These are phyloP conservation scores for Melanostigma gelatinosum DNA, from an alignment of 2,113 vertebrate species.

Conservation along the genomic window DNA sequence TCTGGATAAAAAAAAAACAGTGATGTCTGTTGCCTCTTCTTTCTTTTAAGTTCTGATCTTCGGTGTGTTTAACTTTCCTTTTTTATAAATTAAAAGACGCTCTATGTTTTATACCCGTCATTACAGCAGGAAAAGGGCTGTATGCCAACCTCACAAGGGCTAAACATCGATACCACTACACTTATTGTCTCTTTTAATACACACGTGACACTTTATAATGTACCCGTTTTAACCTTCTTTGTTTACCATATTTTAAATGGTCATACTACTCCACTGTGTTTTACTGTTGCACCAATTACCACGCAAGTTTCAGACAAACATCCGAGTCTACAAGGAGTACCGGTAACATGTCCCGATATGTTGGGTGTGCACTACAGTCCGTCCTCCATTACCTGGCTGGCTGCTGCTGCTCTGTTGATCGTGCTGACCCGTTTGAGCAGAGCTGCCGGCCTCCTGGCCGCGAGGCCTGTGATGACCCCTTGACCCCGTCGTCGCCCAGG, in stretches of 20 bases:
- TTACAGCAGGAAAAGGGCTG: not conserved
- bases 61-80: not conserved
- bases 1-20: not conserved
- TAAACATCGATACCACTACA: too few species aligned
- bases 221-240: too few species aligned
- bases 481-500: slow-evolving; percentile 87
- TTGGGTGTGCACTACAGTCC: not conserved
- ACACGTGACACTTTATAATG: too few species aligned
- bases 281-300: too few species aligned
- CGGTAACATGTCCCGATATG: not conserved
- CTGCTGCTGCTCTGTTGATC: slow-evolving; percentile 87
- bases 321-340: not conserved
- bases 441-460: slow-evolving; percentile 85
- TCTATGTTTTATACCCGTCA: not conserved
- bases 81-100: not conserved
- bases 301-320: not conserved
- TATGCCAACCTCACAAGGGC: too few species aligned
- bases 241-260: too few species aligned
- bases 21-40: slow-evolving; percentile 17
- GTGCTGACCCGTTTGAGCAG: slow-evolving; percentile 86
- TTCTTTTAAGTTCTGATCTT: not conserved
- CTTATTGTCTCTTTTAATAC: too few species aligned
- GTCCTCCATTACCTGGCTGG: slow-evolving; percentile 82
- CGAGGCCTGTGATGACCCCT: slow-evolving; percentile 90
- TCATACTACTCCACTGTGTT: too few species aligned